Evolutionary conservation across 2,888 invertebrate genomes (phyloP).

Genomic region (Athetis lepigone): DNA sequence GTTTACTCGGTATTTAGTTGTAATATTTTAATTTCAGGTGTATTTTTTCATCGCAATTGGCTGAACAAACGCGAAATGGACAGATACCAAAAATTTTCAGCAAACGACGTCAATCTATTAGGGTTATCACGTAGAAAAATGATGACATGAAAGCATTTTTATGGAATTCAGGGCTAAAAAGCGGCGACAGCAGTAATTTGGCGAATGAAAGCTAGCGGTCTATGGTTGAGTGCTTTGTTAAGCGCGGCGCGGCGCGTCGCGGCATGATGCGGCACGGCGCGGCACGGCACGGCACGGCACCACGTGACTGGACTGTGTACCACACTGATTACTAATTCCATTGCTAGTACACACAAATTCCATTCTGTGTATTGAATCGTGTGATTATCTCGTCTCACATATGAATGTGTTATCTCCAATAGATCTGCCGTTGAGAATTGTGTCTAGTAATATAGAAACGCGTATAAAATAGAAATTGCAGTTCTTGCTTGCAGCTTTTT

Average conservation of each 20-base stretch:
- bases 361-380: slow-evolving; percentile 15
- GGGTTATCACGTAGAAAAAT: slow-evolving; percentile 48
- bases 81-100: slow-evolving; percentile 23
- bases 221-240: slow-evolving; percentile 62
- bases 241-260: slow-evolving; percentile 12
- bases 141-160: slow-evolving; percentile 55
- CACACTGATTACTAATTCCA: slow-evolving; percentile 55
- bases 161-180: slow-evolving; percentile 45
- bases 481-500: neutral
- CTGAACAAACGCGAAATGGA: slow-evolving; percentile 27
- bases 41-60: slow-evolving; percentile 4
- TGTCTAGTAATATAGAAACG: neutral
- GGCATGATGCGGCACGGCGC: neutral
- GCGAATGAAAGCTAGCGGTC: slow-evolving; percentile 63
- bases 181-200: slow-evolving; percentile 63
- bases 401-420: slow-evolving; percentile 7
- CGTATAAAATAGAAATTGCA: neutral
- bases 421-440: neutral
- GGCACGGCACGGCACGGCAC: slow-evolving; percentile 14
- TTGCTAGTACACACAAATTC: slow-evolving; percentile 19
- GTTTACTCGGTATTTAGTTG: slow-evolving; percentile 9
- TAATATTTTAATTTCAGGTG: neutral
- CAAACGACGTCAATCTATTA: slow-evolving; percentile 50
- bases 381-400: slow-evolving; percentile 3
- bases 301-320: slow-evolving; percentile 34